Conservation (phyloP, 2,888 invertebrate genomes). For the Oligia latruncula region DNA sequence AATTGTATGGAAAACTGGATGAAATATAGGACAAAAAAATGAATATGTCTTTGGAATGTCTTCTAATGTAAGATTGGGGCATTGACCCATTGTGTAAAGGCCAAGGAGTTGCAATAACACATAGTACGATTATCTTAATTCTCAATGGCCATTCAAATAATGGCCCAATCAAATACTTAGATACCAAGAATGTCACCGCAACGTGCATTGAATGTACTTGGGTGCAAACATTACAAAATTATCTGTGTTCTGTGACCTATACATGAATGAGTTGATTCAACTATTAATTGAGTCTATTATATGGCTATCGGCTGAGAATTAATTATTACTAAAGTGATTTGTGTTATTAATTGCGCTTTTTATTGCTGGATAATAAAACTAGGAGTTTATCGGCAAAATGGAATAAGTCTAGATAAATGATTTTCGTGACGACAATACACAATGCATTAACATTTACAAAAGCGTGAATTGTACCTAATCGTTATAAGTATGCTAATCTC, state of each 20-base stretch:
- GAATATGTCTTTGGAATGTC: not conserved
- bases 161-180: constrained; percentile 3
- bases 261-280: constrained; percentile 59
- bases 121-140: constrained; percentile 4
- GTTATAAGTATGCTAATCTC: constrained; percentile 33
- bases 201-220: constrained; percentile 41
- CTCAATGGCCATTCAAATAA: not conserved
- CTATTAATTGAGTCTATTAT: constrained; percentile 39
- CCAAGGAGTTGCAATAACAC: not conserved
- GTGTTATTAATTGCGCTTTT: constrained; percentile 40
- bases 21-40: not conserved
- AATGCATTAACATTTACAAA: constrained; percentile 51
- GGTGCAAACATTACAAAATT: constrained; percentile 56
- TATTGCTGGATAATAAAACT: constrained; percentile 45
- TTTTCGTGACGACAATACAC: constrained; percentile 37
- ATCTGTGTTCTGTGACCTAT: constrained; percentile 60
- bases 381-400: constrained; percentile 14
- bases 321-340: constrained; percentile 45
- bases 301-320: constrained; percentile 35
- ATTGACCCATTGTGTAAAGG: not conserved
- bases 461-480: constrained; percentile 51
- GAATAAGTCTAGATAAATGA: constrained; percentile 38
- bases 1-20: not conserved
- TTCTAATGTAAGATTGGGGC: not conserved
- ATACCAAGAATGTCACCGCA: constrained; percentile 54